Conservation (phyloP, 2,113 vertebrate species). For the Channa maculata region DNA sequence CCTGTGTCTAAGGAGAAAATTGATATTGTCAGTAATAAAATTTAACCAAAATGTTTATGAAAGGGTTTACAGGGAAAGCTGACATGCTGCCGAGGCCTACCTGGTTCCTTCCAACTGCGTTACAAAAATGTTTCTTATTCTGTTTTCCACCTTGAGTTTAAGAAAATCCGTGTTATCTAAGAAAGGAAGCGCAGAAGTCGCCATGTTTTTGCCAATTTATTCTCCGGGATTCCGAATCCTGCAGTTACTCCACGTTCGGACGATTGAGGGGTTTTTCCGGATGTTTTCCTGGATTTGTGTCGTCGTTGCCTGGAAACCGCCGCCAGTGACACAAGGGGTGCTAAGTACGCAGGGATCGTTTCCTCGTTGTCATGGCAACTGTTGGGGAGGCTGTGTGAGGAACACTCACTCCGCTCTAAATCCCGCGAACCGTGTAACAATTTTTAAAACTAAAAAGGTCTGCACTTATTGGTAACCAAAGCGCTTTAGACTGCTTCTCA, state of each 20-base stretch:
- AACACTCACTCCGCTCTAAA: conserved; percentile 11
- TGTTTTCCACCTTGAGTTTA: conserved; percentile 74
- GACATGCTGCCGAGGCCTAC: conserved; percentile 37
- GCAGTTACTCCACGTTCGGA: conserved; percentile 34
- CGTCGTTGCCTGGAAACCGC: conserved; percentile 72
- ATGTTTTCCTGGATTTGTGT: conserved; percentile 67
- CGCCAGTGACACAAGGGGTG: conserved; percentile 22
- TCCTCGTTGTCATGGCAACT: conserved; percentile 72
- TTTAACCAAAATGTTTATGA: not conserved
- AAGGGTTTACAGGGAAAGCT: not conserved
- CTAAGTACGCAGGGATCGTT: conserved; percentile 61
- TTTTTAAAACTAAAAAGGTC: too few relatives aligned
- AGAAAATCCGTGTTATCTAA: conserved; percentile 65
- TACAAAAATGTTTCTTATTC: conserved; percentile 81
- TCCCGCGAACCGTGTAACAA: not conserved
- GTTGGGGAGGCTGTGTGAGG: conserved; percentile 29
- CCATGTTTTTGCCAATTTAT: conserved; percentile 53
- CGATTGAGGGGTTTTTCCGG: conserved; percentile 47
- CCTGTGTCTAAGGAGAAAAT: conserved; percentile 49
- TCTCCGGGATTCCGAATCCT: conserved; percentile 14
- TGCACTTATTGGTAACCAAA: too few relatives aligned
- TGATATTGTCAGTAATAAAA: not conserved
- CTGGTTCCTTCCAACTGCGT: conserved; percentile 80
- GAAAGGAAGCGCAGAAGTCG: conserved; percentile 43
- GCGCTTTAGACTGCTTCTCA: too few relatives aligned